Evolutionary conservation across 2,888 invertebrate species (phyloP).

Genomic region (Prosapia bicincta): DNA sequence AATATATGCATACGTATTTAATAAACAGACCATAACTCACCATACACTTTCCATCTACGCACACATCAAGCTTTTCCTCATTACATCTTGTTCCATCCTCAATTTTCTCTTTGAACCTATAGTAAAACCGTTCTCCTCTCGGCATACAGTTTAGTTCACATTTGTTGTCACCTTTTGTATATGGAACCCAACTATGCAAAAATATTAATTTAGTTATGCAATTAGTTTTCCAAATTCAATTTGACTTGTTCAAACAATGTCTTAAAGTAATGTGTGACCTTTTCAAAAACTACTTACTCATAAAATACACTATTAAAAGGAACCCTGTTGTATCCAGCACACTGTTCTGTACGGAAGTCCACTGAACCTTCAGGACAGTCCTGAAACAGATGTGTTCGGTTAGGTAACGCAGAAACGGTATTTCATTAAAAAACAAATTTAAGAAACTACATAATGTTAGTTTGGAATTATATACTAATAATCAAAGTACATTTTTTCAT

Average conservation of each 20-base stretch:
- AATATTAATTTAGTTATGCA: too few relatives aligned
- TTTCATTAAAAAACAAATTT: too few relatives aligned
- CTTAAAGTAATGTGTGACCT: neutral
- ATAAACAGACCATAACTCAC: constrained; percentile 48
- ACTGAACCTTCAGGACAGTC: constrained; percentile 72
- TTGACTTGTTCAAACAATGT: too few relatives aligned
- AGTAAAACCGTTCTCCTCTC: constrained; percentile 85
- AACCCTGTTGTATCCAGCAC: constrained; percentile 75
- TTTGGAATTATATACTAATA: too few relatives aligned
- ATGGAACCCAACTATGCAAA: constrained; percentile 75
- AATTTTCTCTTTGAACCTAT: constrained; percentile 75
- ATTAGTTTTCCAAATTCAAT: neutral
- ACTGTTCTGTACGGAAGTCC: constrained; percentile 89
- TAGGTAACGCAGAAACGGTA: too few relatives aligned
- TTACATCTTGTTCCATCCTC: constrained; percentile 81
- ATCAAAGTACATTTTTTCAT: too few relatives aligned
- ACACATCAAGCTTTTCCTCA: constrained; percentile 82
- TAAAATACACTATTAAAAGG: constrained; percentile 80
- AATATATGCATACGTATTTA: too few relatives aligned
- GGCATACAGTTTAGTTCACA: constrained; percentile 98
- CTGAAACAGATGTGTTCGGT: too few relatives aligned
- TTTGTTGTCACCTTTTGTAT: constrained; percentile 80
- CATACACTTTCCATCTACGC: constrained; percentile 91
- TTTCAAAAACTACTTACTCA: constrained; percentile 56
- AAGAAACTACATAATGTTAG: too few relatives aligned